Conservation (phyloP, 1,140 invertebrate species). For the Nephila pilipes region DNA sequence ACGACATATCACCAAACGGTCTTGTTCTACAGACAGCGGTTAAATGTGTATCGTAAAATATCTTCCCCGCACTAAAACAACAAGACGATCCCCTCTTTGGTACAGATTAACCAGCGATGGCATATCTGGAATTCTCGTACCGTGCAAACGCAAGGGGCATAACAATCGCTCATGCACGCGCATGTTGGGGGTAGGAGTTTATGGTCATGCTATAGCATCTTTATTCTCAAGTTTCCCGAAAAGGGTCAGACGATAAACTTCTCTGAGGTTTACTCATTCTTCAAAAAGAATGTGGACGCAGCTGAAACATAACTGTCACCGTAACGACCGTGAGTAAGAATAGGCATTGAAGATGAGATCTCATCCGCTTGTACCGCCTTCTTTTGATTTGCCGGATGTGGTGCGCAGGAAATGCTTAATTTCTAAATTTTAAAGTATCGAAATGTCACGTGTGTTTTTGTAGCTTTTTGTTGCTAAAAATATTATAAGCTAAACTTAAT, state of each 20-base stretch:
- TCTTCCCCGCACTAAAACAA: constrained; percentile 9
- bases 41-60: constrained; percentile 52
- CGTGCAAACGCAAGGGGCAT: neutral
- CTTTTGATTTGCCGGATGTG: neutral
- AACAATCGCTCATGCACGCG: constrained; percentile 14
- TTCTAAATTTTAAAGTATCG: neutral
- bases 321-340: neutral
- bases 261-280: constrained; percentile 4
- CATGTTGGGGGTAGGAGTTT: constrained; percentile 9
- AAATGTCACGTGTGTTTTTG: too few relatives aligned
- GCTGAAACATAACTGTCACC: neutral
- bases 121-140: neutral
- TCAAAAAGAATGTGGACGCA: constrained; percentile 25
- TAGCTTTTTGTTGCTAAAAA: too few relatives aligned
- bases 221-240: constrained; percentile 45
- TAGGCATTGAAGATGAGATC: neutral
- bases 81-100: constrained; percentile 4
- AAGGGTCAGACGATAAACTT: constrained; percentile 13
- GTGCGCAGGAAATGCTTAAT: neutral
- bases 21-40: neutral
- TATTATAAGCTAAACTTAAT: too few relatives aligned
- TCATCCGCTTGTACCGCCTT: neutral
- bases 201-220: constrained; percentile 40
- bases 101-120: constrained; percentile 31
- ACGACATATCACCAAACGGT: constrained; percentile 23